Percentiles rank a stretch among this genome's conserved stretches.
These are phyloP conservation scores for Phragmatobia fuliginosa DNA, from an alignment of 2,888 invertebrate genomes.

Conservation along the genomic window DNA sequence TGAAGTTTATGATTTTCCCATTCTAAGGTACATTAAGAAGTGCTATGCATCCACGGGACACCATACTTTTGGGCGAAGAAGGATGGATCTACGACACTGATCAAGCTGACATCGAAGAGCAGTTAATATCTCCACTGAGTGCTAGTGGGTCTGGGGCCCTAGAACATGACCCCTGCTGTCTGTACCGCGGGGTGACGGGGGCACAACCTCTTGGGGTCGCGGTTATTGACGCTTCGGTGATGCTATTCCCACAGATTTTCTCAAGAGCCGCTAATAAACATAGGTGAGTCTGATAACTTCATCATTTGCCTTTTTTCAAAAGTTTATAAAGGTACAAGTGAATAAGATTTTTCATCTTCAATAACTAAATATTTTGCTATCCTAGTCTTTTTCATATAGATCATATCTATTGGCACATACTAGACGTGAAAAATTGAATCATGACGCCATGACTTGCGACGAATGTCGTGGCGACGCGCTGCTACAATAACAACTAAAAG, in stretches of 20 bases:
- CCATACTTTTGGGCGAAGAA: constrained; percentile 95
- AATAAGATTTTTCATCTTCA: neutral
- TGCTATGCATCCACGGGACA: constrained; percentile 84
- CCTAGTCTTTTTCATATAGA: too few relatives aligned
- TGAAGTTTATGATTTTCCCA: constrained; percentile 2
- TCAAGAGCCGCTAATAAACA: constrained; percentile 98
- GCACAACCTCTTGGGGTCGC: constrained; percentile 96
- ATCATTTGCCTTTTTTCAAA: neutral
- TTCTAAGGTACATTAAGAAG: constrained; percentile 70
- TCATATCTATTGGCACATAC: too few relatives aligned
- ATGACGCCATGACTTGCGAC: too few relatives aligned
- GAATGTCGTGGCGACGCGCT: too few relatives aligned
- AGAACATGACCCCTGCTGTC: constrained; percentile 97
- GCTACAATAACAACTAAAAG: neutral
- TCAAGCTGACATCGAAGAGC: constrained; percentile 98
- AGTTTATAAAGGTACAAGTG: neutral
- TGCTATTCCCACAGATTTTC: constrained; percentile 97
- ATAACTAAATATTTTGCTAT: neutral
- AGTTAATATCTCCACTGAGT: constrained; percentile 96
- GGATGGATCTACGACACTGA: constrained; percentile 97
- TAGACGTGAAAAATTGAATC: too few relatives aligned
- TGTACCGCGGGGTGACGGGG: constrained; percentile 89
- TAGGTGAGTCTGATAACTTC: constrained; percentile 78
- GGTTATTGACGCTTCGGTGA: constrained; percentile 97
- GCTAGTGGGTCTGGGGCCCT: constrained; percentile 98